Evolutionary conservation across 2,797 vertebrate species (phyloP).

Genomic region (Hypotaenidia okinawae): DNA sequence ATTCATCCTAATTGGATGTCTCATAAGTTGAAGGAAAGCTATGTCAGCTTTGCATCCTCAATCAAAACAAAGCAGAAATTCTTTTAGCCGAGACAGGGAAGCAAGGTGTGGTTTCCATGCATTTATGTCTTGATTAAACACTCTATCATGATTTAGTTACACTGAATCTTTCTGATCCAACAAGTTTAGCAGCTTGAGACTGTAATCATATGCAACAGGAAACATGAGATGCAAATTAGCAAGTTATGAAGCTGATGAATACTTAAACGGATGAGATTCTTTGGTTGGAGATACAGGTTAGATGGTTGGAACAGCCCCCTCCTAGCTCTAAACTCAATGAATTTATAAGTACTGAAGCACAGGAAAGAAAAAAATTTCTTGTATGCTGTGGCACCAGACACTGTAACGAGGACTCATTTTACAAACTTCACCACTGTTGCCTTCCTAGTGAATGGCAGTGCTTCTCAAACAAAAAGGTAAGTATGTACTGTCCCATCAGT

Average conservation of each 20-base stretch:
- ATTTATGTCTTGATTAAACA: conserved; percentile 5
- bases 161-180: conserved; percentile 35
- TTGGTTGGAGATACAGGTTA: neutral
- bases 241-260: conserved; percentile 15
- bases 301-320: neutral
- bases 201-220: neutral
- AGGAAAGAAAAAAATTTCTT: neutral
- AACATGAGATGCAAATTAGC: conserved; percentile 31
- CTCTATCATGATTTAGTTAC: conserved; percentile 23
- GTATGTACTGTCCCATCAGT: neutral
- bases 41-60: neutral
- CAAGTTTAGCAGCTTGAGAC: conserved; percentile 36
- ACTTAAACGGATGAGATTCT: neutral
- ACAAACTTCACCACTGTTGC: neutral
- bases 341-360: neutral
- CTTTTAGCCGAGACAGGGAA: neutral
- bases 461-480: neutral
- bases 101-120: conserved; percentile 1
- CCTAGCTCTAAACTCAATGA: neutral
- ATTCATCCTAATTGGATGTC: neutral
- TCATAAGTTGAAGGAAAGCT: neutral
- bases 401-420: neutral
- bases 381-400: conserved; percentile 2
- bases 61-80: conserved; percentile 1
- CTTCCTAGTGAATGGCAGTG: neutral